Evolutionary conservation across 2,113 vertebrate genomes (phyloP).

Genomic region (Ameiurus melas): DNA sequence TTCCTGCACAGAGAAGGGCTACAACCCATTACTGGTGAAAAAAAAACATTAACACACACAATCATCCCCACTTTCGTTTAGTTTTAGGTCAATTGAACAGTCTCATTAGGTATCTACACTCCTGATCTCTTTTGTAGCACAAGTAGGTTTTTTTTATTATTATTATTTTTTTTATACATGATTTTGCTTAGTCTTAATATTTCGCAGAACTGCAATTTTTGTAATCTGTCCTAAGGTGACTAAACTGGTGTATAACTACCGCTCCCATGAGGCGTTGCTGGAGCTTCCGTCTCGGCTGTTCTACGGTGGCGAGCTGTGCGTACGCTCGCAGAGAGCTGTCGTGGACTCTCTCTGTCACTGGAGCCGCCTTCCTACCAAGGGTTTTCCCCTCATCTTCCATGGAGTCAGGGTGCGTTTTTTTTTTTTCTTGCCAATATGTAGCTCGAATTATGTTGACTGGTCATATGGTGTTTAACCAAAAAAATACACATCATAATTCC

Average conservation of each 20-base stretch:
- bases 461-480: neutral
- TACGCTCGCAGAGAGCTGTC: conserved; percentile 72
- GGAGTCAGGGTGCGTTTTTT: conserved; percentile 80
- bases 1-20: conserved; percentile 78
- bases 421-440: neutral
- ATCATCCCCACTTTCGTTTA: neutral
- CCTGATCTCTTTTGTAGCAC: neutral
- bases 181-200: neutral
- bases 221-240: conserved; percentile 77
- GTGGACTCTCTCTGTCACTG: conserved; percentile 82
- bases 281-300: conserved; percentile 86
- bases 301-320: conserved; percentile 83
- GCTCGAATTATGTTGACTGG: neutral
- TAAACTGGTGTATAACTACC: conserved; percentile 92
- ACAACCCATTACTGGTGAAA: conserved; percentile 89
- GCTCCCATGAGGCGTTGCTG: conserved; percentile 84
- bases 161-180: neutral
- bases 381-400: conserved; percentile 90
- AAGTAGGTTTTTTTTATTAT: neutral
- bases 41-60: neutral
- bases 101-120: neutral
- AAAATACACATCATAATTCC: neutral
- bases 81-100: neutral
- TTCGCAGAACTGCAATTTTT: neutral
- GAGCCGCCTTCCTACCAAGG: conserved; percentile 82